phyloP scores from a whole-genome alignment of 2,888 invertebrate species.

The Chymomyza fuscimana region DNA sequence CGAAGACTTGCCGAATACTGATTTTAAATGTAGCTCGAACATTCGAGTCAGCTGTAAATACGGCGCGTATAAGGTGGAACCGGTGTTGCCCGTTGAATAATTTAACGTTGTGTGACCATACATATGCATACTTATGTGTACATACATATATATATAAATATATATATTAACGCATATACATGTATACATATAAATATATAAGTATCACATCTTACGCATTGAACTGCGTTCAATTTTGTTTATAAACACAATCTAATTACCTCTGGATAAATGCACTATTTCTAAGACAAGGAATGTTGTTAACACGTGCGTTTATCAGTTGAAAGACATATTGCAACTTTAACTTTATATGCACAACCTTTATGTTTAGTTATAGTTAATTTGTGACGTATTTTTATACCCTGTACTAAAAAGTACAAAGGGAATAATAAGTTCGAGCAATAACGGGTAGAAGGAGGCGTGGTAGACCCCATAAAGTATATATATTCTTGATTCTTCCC shows the following conservation, averaged over 20 bases:
- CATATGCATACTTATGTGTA: conserved; percentile 25
- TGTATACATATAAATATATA: background rate
- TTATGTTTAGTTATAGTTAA: too few species aligned
- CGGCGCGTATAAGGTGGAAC: conserved; percentile 4
- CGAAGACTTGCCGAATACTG: conserved; percentile 9
- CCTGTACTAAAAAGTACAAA: too few species aligned
- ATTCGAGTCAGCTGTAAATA: background rate
- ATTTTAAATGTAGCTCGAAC: conserved; percentile 7
- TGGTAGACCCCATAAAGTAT: too few species aligned
- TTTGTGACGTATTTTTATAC: too few species aligned
- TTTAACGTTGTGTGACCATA: conserved; percentile 17
- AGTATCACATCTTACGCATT: background rate
- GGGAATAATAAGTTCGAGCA: too few species aligned
- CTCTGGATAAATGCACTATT: too few species aligned
- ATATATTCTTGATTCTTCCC: too few species aligned
- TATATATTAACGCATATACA: background rate
- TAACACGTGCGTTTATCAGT: too few species aligned
- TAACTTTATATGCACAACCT: too few species aligned
- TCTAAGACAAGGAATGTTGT: too few species aligned
- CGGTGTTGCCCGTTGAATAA: conserved; percentile 1
- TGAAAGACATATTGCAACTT: too few species aligned
- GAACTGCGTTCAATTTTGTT: background rate
- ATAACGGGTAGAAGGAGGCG: too few species aligned
- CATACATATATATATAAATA: background rate
- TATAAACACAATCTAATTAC: background rate